Evolutionary conservation across 2,797 vertebrate species (phyloP).

Genomic region (Danio kyathit): DNA sequence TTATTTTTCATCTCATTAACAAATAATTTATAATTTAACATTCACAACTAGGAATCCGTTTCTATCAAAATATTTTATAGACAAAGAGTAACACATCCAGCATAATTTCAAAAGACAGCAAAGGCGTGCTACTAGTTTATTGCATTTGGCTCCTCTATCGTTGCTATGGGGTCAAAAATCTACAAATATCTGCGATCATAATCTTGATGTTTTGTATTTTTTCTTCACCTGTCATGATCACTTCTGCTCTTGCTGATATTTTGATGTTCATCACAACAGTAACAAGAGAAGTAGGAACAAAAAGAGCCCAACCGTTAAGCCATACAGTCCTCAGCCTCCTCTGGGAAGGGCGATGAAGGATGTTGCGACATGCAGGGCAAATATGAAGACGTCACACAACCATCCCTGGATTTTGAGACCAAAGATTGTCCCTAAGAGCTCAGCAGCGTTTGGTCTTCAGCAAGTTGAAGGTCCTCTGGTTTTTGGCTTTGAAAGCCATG

Average conservation of each 20-base stretch:
- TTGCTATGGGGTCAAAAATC: constrained; percentile 54
- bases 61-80: constrained; percentile 76
- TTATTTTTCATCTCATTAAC: constrained; percentile 75
- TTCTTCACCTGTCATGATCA: background rate
- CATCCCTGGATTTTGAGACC: background rate
- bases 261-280: constrained; percentile 4
- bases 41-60: constrained; percentile 67
- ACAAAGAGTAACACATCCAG: constrained; percentile 58
- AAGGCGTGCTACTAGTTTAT: constrained; percentile 71
- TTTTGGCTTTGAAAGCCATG: constrained; percentile 93
- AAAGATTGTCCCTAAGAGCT: constrained; percentile 47
- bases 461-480: constrained; percentile 88
- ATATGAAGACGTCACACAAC: background rate
- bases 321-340: background rate
- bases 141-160: constrained; percentile 69
- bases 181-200: constrained; percentile 55
- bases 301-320: background rate
- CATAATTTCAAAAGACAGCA: constrained; percentile 53
- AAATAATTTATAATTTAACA: constrained; percentile 80
- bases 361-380: constrained; percentile 29
- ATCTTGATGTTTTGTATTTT: background rate
- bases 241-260: background rate
- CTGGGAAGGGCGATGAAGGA: background rate
- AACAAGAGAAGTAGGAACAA: background rate
- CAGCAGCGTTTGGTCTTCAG: constrained; percentile 93